A percentile compares a stretch with the other conserved stretches of the same genome.
phyloP scores from a whole-genome alignment of 2,888 invertebrate species.

The Temnothorax rugatulus region DNA sequence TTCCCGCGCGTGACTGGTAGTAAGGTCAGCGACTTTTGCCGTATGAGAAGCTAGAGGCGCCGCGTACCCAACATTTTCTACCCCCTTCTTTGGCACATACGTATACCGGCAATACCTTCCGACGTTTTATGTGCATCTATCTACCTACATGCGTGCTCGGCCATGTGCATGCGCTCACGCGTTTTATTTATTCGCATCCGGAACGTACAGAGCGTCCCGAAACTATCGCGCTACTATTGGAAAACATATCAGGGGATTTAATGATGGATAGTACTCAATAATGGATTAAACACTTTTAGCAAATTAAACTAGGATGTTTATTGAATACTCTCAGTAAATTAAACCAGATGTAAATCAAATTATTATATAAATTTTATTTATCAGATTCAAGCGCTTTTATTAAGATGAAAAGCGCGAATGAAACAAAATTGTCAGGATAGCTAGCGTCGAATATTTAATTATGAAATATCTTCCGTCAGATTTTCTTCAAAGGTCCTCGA shows the following conservation, averaged over 20 bases:
- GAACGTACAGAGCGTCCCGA: not conserved
- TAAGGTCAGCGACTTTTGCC: constrained; percentile 51
- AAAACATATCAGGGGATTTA: not conserved
- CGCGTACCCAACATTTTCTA: constrained; percentile 43
- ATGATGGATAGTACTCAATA: not conserved
- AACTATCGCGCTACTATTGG: not conserved
- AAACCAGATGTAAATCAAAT: not conserved
- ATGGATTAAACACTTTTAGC: not conserved
- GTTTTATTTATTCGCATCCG: constrained; percentile 27
- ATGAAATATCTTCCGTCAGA: not conserved
- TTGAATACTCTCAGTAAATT: not conserved
- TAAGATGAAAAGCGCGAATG: not conserved
- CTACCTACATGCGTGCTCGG: constrained; percentile 14
- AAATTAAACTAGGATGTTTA: not conserved
- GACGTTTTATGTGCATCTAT: constrained; percentile 25
- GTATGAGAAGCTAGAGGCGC: constrained; percentile 43
- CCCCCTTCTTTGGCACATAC: constrained; percentile 33
- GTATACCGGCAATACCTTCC: not conserved
- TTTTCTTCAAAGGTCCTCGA: not conserved
- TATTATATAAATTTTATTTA: not conserved
- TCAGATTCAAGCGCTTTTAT: not conserved
- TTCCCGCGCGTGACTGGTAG: constrained; percentile 50
- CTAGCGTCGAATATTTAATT: not conserved
- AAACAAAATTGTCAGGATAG: not conserved
- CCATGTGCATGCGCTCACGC: constrained; percentile 9